Conservation (phyloP, 1,140 invertebrate genomes). For the Tetranychus cinnabarinus region DNA sequence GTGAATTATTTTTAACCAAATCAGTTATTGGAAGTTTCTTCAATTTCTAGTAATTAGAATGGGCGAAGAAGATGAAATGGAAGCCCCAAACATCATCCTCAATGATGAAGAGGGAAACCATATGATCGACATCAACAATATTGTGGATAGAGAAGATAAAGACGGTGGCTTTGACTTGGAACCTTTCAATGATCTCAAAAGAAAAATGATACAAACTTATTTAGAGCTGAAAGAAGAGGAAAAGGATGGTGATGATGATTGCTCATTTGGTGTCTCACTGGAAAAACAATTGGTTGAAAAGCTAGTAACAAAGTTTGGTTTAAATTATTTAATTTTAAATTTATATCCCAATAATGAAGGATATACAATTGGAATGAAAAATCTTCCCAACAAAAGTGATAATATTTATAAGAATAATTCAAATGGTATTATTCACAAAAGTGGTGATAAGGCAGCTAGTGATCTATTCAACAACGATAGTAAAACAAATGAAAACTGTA, state of each 20-base stretch:
- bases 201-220: not conserved
- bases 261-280: not conserved
- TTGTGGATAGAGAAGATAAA: too few species aligned
- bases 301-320: not conserved
- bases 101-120: too few species aligned
- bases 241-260: not conserved
- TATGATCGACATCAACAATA: too few species aligned
- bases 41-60: too few species aligned
- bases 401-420: not conserved
- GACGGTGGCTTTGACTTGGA: too few species aligned
- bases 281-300: not conserved
- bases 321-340: slow-evolving; percentile 25
- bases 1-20: too few species aligned
- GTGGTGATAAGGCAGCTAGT: not conserved
- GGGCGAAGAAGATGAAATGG: too few species aligned
- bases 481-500: too few species aligned
- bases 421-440: too few species aligned
- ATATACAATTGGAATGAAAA: slow-evolving; percentile 53
- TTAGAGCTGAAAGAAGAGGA: not conserved
- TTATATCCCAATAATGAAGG: slow-evolving; percentile 73
- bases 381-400: slow-evolving; percentile 10
- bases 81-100: too few species aligned
- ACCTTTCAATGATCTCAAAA: not conserved
- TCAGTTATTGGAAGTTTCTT: too few species aligned
- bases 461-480: not conserved